Conservation (phyloP, 2,888 invertebrate species). For the Sabatieria punctata region DNA sequence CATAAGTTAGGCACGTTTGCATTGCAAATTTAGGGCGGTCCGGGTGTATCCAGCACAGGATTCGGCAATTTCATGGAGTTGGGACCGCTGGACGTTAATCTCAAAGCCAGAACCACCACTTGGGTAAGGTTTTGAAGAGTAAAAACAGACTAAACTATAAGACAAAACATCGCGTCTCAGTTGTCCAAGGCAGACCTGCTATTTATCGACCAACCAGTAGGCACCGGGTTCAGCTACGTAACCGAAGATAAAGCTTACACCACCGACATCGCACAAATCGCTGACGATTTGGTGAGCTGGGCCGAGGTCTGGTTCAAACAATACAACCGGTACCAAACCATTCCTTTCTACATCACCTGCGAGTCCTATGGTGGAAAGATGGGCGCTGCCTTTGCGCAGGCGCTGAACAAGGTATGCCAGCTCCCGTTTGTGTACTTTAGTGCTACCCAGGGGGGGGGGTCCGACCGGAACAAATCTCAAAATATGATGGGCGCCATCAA, state of each 20-base stretch:
- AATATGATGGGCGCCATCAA: too few species aligned
- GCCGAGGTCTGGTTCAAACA: slow-evolving; percentile 50
- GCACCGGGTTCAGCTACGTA: slow-evolving; percentile 60
- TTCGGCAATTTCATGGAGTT: slow-evolving; percentile 72
- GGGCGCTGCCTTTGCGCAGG: slow-evolving; percentile 59
- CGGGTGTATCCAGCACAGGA: slow-evolving; percentile 59
- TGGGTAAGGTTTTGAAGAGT: slow-evolving; percentile 46
- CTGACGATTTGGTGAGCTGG: slow-evolving; percentile 55
- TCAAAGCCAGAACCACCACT: slow-evolving; percentile 51
- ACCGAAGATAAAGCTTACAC: slow-evolving; percentile 41
- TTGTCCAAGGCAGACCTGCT: slow-evolving; percentile 59
- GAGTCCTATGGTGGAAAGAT: slow-evolving; percentile 88
- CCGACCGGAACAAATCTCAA: too few species aligned
- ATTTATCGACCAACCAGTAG: slow-evolving; percentile 77
- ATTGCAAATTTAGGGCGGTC: slow-evolving; percentile 53
- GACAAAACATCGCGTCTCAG: slow-evolving; percentile 32
- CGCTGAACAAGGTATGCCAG: slow-evolving; percentile 35
- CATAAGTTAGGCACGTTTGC: slow-evolving; percentile 44
- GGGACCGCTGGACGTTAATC: slow-evolving; percentile 52
- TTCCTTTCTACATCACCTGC: slow-evolving; percentile 64
- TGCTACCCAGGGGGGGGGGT: too few species aligned
- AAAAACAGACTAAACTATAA: slow-evolving; percentile 2
- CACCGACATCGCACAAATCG: slow-evolving; percentile 48
- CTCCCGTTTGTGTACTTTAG: too few species aligned
- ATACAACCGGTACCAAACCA: slow-evolving; percentile 50